phyloP scores from a whole-genome alignment of 2,797 vertebrate genomes.

The Natrix natrix region DNA sequence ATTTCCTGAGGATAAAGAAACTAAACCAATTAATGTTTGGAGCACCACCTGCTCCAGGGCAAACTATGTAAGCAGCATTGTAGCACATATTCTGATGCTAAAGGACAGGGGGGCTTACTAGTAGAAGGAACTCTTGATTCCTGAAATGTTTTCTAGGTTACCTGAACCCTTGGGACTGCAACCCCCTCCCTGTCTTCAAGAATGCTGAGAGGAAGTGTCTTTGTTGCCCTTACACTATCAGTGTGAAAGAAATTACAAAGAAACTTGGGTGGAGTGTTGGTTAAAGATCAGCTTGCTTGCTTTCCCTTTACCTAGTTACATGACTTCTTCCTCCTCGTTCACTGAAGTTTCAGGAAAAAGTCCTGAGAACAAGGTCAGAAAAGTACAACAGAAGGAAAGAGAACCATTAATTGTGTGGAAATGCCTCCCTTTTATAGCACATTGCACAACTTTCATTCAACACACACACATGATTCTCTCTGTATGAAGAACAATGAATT shows the following conservation, averaged over 20 bases:
- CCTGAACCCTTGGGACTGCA: not conserved
- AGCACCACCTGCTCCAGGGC: not conserved
- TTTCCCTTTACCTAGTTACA: not conserved
- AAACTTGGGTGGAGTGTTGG: not conserved
- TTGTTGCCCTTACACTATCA: not conserved
- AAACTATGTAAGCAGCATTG: not conserved
- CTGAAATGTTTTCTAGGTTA: not conserved
- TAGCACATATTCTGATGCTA: not conserved
- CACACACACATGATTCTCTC: not conserved
- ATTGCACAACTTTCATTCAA: not conserved
- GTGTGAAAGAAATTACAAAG: not conserved
- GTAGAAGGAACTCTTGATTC: not conserved
- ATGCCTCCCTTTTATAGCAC: not conserved
- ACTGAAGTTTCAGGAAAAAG: not conserved
- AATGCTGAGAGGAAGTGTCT: not conserved
- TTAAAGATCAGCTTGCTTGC: not conserved
- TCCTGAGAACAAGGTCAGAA: not conserved
- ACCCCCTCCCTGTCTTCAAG: not conserved
- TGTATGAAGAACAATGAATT: not conserved
- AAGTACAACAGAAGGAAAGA: not conserved
- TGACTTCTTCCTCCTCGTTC: not conserved
- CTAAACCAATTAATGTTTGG: not conserved
- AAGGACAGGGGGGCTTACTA: not conserved
- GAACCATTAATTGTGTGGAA: not conserved
- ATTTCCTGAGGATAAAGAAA: not conserved